These are phyloP conservation scores for Varanus komodoensis DNA, from an alignment of 2,113 vertebrate genomes.

Conservation along the genomic window DNA sequence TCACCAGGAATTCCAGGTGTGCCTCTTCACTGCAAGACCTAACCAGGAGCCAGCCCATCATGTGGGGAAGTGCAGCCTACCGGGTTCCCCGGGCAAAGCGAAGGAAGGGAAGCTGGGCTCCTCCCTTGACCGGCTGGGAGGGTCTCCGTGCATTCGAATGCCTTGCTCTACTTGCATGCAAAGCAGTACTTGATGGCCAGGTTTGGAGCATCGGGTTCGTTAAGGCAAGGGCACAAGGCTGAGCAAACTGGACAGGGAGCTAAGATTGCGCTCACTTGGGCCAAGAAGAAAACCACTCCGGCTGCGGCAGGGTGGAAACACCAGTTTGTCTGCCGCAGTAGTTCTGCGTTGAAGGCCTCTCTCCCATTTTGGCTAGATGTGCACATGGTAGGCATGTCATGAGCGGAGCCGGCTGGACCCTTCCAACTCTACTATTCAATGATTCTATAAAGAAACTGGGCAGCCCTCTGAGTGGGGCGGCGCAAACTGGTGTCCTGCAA, in stretches of 20 bases:
- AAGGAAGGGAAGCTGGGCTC: not conserved
- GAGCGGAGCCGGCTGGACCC: too few relatives aligned
- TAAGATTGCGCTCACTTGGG: accelerated
- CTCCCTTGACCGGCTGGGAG: conserved; percentile 1
- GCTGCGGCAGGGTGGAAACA: not conserved
- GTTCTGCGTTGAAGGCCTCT: too few relatives aligned
- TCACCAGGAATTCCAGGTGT: not conserved
- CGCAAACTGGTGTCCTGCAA: too few relatives aligned
- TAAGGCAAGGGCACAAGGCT: accelerated
- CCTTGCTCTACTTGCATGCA: conserved; percentile 13
- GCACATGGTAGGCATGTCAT: too few relatives aligned
- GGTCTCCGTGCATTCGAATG: not conserved
- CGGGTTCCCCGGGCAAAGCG: not conserved
- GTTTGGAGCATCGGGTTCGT: not conserved
- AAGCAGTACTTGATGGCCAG: not conserved
- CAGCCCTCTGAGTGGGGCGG: too few relatives aligned
- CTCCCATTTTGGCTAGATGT: too few relatives aligned
- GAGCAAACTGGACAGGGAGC: conserved; percentile 1
- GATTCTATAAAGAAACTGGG: too few relatives aligned
- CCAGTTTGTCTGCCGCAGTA: not conserved
- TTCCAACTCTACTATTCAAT: too few relatives aligned
- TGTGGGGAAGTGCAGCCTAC: not conserved
- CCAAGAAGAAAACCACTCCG: accelerated
- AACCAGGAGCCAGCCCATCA: not conserved
- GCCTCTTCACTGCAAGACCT: not conserved